A percentile compares a stretch with the other conserved stretches of the same genome.
Conservation (phyloP, 2,113 vertebrate species). For the Nansenia antarctica region DNA sequence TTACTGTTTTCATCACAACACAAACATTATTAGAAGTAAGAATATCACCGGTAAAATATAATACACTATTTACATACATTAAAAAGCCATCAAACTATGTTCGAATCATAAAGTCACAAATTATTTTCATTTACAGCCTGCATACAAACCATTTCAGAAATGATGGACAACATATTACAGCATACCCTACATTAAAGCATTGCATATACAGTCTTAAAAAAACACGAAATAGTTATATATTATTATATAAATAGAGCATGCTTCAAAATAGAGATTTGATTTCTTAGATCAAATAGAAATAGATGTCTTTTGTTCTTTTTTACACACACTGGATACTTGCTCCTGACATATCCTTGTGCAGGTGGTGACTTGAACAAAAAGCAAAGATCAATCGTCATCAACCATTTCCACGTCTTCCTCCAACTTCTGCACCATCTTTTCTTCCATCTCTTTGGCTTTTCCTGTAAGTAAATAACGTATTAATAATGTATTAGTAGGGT, state of each 20-base stretch:
- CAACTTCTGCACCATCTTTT: conserved; percentile 93
- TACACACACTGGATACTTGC: neutral
- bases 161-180: too few species aligned
- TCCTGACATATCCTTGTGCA: neutral
- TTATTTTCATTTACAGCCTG: neutral
- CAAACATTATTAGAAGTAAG: neutral
- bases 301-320: too few species aligned
- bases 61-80: conserved; percentile 12
- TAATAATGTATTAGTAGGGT: too few species aligned
- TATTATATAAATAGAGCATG: neutral
- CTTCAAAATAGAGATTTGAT: neutral
- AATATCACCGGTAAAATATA: neutral
- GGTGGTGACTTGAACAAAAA: neutral
- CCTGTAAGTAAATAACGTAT: conserved; percentile 70
- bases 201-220: neutral
- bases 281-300: neutral
- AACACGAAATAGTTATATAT: neutral
- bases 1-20: too few species aligned
- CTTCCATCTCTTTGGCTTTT: conserved; percentile 88
- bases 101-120: neutral
- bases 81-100: too few species aligned
- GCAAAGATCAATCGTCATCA: conserved; percentile 61
- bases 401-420: conserved; percentile 92
- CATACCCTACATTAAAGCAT: neutral
- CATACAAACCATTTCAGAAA: neutral